Evolutionary conservation across 2,888 invertebrate species (phyloP), one percentile per base, ranked within the genome.

Genomic region (Coelinius sp.): DNA sequence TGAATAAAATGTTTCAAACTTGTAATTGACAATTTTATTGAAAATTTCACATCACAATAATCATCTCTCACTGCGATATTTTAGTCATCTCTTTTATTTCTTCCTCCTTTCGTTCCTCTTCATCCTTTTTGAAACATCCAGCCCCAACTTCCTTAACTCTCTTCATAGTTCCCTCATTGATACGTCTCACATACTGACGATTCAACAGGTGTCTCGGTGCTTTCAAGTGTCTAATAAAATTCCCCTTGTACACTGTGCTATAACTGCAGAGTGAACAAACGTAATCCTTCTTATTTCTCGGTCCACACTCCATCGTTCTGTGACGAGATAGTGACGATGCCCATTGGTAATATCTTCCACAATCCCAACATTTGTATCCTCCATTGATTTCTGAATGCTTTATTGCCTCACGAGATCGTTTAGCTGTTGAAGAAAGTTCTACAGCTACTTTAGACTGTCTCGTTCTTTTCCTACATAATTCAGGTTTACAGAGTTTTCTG

Each of bases 291-390:
- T 75, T 77, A 49, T 74, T 70, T 35, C 53, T 78, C 0, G 78
- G 74, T 38, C 76, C 76, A 52, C 77, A 78, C 10, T 74, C 73
- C 59, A 77, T 74, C n/a, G 70, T 66, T 3, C 76, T 71, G 68
- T 78, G 78, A 35, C 78, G 74, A 14, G 76, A 79, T 20, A 79
- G 70, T 7, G 78, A 77, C 1, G 77, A 75, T 6, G 73, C 73
- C 75, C 76, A 75, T n/a, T 68, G 68, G 46, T 78, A 78, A 5
- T 62, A n/a, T 66, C 69, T 76, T 7, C 75, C 77, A 20, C 78
- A 78, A 27, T 76, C 77, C 75, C 76, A 73, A 24, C 78, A 78
- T 5, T 66, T 41, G 49, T 73, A 75, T 12, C 70, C 70, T 10
- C 77, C 75, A 64, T 76, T 65, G 7, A 35, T 75, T 1, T 68